Evolutionary conservation across 2,797 vertebrate genomes (phyloP).

Genomic region (Anguilla marmorata): DNA sequence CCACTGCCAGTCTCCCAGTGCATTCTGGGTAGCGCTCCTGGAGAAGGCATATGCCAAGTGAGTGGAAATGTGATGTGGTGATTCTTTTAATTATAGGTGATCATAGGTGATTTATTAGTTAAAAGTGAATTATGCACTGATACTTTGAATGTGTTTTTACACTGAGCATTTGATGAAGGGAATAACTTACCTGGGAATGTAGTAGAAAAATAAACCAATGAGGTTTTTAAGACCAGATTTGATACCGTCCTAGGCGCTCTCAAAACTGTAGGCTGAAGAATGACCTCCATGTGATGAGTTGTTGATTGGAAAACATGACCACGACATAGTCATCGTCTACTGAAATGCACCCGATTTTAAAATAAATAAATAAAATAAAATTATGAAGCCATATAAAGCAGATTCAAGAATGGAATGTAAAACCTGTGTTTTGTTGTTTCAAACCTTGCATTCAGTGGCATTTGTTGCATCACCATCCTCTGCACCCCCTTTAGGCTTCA

Average conservation of each 20-base stretch:
- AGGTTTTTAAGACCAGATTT: background rate
- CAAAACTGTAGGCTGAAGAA: background rate
- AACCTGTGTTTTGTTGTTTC: background rate
- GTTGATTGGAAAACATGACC: background rate
- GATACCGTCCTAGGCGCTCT: background rate
- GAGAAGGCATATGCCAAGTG: conserved; percentile 98
- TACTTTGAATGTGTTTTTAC: background rate
- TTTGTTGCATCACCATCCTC: background rate
- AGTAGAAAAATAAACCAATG: background rate
- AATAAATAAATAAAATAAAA: background rate
- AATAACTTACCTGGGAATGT: background rate
- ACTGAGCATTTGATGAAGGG: background rate
- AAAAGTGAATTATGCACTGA: background rate
- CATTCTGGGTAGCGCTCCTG: conserved; percentile 93
- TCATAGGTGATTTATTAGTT: background rate
- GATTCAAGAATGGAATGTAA: background rate
- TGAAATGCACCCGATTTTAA: background rate
- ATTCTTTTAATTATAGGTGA: background rate
- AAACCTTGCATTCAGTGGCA: background rate
- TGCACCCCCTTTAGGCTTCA: conserved; percentile 71
- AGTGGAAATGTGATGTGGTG: conserved; percentile 42
- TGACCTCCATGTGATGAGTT: background rate
- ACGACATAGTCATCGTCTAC: background rate
- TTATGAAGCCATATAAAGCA: background rate
- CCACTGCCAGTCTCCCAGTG: conserved; percentile 80